Conservation (phyloP, 2,113 vertebrate species). For the Sebastes schlegelii region DNA sequence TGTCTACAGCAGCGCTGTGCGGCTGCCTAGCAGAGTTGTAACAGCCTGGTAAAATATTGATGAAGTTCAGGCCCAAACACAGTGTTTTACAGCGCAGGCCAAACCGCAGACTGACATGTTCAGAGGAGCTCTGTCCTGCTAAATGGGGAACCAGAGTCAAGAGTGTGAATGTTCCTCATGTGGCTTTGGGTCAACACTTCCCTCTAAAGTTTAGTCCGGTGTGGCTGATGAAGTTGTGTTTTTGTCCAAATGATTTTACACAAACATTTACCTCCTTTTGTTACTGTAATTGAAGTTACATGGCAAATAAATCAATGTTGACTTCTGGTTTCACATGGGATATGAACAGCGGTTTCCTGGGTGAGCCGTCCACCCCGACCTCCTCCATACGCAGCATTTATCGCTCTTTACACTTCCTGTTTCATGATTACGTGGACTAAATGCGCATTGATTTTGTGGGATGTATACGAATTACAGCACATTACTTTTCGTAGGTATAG, state of each 20-base stretch:
- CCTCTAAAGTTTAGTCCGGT: neutral
- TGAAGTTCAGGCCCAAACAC: constrained; percentile 47
- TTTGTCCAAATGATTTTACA: constrained; percentile 2
- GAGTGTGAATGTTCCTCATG: neutral
- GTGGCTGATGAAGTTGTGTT: neutral
- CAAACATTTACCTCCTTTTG: neutral
- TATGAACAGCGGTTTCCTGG: too few relatives aligned
- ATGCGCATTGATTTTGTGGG: too few relatives aligned
- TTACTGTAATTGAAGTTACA: too few relatives aligned
- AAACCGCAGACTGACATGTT: constrained; percentile 52
- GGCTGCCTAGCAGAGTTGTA: constrained; percentile 2
- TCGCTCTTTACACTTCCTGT: too few relatives aligned
- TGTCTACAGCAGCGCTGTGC: neutral
- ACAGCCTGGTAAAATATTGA: constrained; percentile 62
- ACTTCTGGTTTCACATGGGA: too few relatives aligned
- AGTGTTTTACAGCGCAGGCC: constrained; percentile 40
- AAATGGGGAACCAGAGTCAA: neutral
- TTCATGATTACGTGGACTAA: too few relatives aligned
- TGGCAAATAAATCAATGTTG: too few relatives aligned
- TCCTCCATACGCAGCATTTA: too few relatives aligned
- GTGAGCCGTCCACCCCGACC: too few relatives aligned
- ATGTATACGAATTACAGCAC: too few relatives aligned
- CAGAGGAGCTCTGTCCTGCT: neutral
- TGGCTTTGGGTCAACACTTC: constrained; percentile 3
- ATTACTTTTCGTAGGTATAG: too few relatives aligned